phyloP scores from a whole-genome alignment of 2,797 vertebrate species.

The Coccyzus lansbergi region DNA sequence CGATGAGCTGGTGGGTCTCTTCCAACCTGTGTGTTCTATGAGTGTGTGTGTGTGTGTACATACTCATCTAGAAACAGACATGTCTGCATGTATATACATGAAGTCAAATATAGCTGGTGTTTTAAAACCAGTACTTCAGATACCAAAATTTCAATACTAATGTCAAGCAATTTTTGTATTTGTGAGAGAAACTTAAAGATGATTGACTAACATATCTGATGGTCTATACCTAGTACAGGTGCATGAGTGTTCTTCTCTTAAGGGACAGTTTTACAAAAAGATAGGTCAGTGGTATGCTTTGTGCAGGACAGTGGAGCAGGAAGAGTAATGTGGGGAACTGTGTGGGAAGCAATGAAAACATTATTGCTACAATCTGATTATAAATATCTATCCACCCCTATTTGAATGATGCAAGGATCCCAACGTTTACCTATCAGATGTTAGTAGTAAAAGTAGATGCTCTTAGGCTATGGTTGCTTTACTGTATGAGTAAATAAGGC shows the following conservation, averaged over 20 bases:
- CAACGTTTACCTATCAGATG: rapidly evolving
- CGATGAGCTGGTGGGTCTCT: too few relatives aligned
- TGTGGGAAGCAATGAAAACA: background rate
- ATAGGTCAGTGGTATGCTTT: background rate
- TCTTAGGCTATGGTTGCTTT: background rate
- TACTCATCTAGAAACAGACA: too few relatives aligned
- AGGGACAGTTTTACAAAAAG: background rate
- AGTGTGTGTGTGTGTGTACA: background rate
- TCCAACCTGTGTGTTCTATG: too few relatives aligned
- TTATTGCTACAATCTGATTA: background rate
- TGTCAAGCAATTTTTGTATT: background rate
- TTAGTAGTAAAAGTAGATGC: background rate
- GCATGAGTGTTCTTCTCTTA: background rate
- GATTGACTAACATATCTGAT: background rate
- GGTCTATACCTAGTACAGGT: background rate
- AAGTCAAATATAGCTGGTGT: background rate
- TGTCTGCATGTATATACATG: background rate
- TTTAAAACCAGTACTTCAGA: background rate
- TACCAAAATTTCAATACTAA: background rate
- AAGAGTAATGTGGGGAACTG: background rate
- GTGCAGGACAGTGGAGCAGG: background rate
- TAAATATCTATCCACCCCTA: background rate
- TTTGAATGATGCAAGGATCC: background rate
- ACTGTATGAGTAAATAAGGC: background rate
- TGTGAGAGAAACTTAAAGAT: background rate